Base-by-base conservation (phyloP, 92 coral and sea anemone species). In the Pocillopora meandrina region DNA sequence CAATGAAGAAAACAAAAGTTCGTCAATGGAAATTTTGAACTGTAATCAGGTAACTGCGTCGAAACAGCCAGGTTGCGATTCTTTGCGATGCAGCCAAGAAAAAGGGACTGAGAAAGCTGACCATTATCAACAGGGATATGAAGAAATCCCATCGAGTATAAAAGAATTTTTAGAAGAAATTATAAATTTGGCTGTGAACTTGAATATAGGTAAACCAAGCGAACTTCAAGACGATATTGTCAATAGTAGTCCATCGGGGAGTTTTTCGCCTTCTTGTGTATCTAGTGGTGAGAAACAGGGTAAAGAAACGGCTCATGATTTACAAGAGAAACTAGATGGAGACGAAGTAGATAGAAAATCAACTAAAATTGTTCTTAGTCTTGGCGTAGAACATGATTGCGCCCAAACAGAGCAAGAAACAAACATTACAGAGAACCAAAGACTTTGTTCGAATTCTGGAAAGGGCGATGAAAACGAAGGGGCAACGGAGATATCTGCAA, bases 121-220 rank as follows among this genome's bases (percentile, higher is more conserved):
- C 15, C 55, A 20, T 49, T 15, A 67, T 31, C 52, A 42, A 42
- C 52, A 42, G 8, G 8, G 52, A 7, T 42, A 7, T 42, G 52
- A 42, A 42, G 52, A 42, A 42, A 3, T 42, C 52, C 52, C 52
- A 42, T 21, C 67, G 34, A 74, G 14, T 5, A 20, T 49, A 20
- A 62, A 23, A 23, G 80, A 70, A 70, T 57, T 81, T n/a, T 68
- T 64, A 20, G 61, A 84, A 65, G 69, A 78, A 56, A 65, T 58
- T 11, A 67, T 58, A 9, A n/a, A 42, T 23, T 1, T 74, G 60
- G 58, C 85, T 56, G 60, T 80, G 76, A 21, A 71, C 20, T 9
- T 55, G 42, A 42, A 6, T 49, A 2, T 52, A 5, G 72, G 70
- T 9, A 60, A 60, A 36, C 33, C 12, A 57, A 57, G 36, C 20